These are phyloP conservation scores for Craseonycteris thonglongyai DNA, from an alignment of 2,113 vertebrate species.

Conservation along the genomic window DNA sequence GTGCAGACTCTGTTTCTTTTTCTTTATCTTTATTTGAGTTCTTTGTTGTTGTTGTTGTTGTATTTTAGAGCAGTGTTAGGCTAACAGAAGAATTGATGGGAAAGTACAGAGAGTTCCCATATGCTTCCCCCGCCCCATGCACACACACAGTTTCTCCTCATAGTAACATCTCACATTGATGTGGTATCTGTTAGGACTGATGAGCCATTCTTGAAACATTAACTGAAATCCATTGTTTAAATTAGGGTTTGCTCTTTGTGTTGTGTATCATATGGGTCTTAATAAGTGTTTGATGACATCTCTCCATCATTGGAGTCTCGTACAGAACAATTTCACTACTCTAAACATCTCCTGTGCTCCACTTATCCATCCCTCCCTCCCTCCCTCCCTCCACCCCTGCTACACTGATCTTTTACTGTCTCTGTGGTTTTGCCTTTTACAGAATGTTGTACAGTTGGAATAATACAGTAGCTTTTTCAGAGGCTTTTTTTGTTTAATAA, in stretches of 20 bases:
- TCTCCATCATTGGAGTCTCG: not conserved
- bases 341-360: not conserved
- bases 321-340: not conserved
- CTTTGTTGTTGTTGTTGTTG: not conserved
- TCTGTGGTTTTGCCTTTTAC: not conserved
- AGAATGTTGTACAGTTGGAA: not conserved
- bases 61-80: not conserved
- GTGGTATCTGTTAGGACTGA: not conserved
- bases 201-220: not conserved
- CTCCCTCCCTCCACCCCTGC: not conserved
- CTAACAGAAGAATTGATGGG: not conserved
- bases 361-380: not conserved
- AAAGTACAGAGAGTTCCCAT: not conserved
- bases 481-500: not conserved
- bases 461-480: not conserved
- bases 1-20: not conserved
- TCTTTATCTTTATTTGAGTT: not conserved
- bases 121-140: not conserved
- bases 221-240: not conserved
- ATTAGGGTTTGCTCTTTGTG: not conserved
- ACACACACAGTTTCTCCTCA: not conserved
- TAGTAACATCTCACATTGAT: not conserved
- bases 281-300: not conserved
- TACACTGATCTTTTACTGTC: not conserved
- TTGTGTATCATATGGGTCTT: not conserved